Base-by-base conservation (phyloP, 2,113 vertebrate species). In the Sinocyclocheilus rhinocerous region DNA sequence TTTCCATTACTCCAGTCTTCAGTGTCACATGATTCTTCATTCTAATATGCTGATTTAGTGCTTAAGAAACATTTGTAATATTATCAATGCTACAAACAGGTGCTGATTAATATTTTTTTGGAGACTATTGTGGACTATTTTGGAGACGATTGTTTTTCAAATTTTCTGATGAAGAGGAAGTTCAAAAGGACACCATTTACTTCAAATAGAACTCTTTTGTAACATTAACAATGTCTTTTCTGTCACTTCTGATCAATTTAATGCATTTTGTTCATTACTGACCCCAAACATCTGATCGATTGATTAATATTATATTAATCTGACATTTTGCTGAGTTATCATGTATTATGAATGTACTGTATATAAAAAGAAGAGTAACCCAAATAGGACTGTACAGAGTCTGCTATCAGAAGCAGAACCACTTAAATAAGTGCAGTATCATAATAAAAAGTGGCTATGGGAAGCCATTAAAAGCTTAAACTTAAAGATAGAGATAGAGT, bases 381-480 rank as follows among this genome's bases (percentile, higher is more conserved):
- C 9, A 69, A 48, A 82, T 26, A 50, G 15, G 5, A 42, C 12
- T 42, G 20, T 81, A 24, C 59, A 67, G 11, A 61, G 63, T 67
- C 36, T 50, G 61, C 33, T 24, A 65, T 81, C 39, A 81, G 7
- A 24, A n/a, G 33, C 57, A 52, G 63, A 82, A 48, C 15, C 42
- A 82, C 24, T 50, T 26, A 52, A 33, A 13, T 9, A 59, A 61
- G 55, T 67, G 59, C 22, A 18, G 79, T 11, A 63, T 48, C 20
- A 12, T 67, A 24, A 63, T 20, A 67, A 42, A 16, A 81, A 45
- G 39, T 50, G 22, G 2, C 1, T 70, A 11, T 2, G 11, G 65
- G 16, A 83, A 33, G 29, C 45, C 45, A 83, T 83, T 83, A 82
- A 82, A 26, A 50, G 61, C 80, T 63, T 63, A 80, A 80, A 80